A percentile compares a stretch with the other conserved stretches of the same genome.
Conservation (phyloP, 2,888 invertebrate genomes). For the Volucella zonaria region DNA sequence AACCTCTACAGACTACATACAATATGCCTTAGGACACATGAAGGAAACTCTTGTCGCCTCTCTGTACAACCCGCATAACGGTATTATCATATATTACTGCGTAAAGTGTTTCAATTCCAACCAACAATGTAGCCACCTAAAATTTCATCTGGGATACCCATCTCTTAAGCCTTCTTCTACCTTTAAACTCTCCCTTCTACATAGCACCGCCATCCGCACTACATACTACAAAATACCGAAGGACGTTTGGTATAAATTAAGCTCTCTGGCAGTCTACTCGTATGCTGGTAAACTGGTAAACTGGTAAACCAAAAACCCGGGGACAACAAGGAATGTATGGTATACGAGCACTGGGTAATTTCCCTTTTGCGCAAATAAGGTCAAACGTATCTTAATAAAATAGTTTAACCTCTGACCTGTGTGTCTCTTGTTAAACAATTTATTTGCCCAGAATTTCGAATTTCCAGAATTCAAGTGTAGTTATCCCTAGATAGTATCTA, state of each 20-base stretch:
- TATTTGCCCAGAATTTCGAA: slow-evolving; percentile 41
- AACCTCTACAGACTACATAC: neutral
- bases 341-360: slow-evolving; percentile 17
- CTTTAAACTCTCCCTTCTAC: neutral
- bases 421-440: slow-evolving; percentile 61
- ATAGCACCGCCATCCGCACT: neutral
- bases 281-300: slow-evolving; percentile 33
- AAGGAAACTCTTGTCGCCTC: neutral
- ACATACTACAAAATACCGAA: slow-evolving; percentile 17
- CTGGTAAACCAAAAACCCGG: no score
- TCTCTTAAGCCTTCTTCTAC: slow-evolving; percentile 26
- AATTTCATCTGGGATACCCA: slow-evolving; percentile 17
- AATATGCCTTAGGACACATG: neutral
- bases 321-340: neutral
- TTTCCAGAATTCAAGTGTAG: slow-evolving; percentile 40
- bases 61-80: slow-evolving; percentile 39
- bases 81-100: slow-evolving; percentile 46
- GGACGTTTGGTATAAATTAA: slow-evolving; percentile 41
- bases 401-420: slow-evolving; percentile 67
- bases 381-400: slow-evolving; percentile 70
- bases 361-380: slow-evolving; percentile 52
- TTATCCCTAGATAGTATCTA: no score
- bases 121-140: slow-evolving; percentile 40
- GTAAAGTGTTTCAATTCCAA: slow-evolving; percentile 51
- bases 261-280: slow-evolving; percentile 10